Evolutionary conservation across 2,797 vertebrate genomes (phyloP).

Genomic region (Megaceryle alcyon): DNA sequence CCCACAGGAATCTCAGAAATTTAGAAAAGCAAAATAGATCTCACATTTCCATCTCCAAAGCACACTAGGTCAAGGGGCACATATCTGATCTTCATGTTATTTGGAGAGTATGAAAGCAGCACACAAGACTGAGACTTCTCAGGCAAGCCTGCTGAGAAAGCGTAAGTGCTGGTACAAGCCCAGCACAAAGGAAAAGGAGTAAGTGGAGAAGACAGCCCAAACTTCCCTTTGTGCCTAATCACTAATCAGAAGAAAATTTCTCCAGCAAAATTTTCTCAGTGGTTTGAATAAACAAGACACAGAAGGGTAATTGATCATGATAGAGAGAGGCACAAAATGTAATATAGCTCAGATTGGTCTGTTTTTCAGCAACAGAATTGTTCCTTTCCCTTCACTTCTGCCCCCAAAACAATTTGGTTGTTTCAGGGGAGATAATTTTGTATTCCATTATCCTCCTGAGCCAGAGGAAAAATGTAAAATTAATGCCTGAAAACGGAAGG

Average conservation of each 20-base stretch:
- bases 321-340: slow-evolving; percentile 21
- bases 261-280: slow-evolving; percentile 67
- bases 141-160: slow-evolving; percentile 15
- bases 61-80: not conserved
- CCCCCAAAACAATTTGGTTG: slow-evolving; percentile 61
- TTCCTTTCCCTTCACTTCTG: slow-evolving; percentile 39
- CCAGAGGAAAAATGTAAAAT: slow-evolving; percentile 54
- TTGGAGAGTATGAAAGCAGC: not conserved
- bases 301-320: slow-evolving; percentile 15
- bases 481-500: slow-evolving; percentile 69
- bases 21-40: not conserved
- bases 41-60: slow-evolving; percentile 12
- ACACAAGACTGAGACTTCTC: not conserved
- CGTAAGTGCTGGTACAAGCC: not conserved
- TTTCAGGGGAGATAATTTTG: slow-evolving; percentile 71
- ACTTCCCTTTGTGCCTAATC: slow-evolving; percentile 61
- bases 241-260: slow-evolving; percentile 66
- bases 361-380: not conserved
- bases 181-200: slow-evolving; percentile 21
- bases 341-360: not conserved
- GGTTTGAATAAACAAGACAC: slow-evolving; percentile 64
- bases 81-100: not conserved
- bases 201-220: not conserved
- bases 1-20: not conserved
- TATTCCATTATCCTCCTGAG: slow-evolving; percentile 68